Percentiles rank a stretch among this genome's conserved stretches.
Evolutionary conservation across 2,888 invertebrate species (phyloP).

Genomic region (Cephus spinipes): DNA sequence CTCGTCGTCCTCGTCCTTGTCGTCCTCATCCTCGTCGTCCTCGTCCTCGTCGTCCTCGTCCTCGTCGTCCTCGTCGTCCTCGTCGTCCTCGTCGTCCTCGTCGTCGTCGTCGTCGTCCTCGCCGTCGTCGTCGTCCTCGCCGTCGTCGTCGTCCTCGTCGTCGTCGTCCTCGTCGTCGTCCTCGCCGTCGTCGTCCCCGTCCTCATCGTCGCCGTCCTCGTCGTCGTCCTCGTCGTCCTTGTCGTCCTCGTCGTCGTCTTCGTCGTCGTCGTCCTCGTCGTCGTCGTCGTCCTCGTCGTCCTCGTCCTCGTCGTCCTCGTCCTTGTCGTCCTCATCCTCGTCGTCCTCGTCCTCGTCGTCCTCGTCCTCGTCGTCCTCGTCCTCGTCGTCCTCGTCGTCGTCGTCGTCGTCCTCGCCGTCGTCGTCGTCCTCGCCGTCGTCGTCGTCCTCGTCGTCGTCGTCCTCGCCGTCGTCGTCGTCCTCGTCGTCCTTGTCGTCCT

Average conservation of each 20-base stretch:
- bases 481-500: no score
- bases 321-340: no score
- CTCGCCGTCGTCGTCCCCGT: slow-evolving; percentile 2
- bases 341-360: slow-evolving; percentile 2
- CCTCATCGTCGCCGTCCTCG: no score
- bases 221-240: no score
- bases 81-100: not conserved
- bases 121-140: no score
- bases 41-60: slow-evolving; percentile 25
- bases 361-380: not conserved
- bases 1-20: no score
- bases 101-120: not conserved
- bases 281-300: no score
- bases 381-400: not conserved
- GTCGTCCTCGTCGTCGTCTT: no score
- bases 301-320: no score
- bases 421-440: not conserved
- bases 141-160: not conserved
- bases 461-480: slow-evolving; percentile 8
- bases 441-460: not conserved
- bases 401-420: not conserved
- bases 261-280: no score
- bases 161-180: not conserved
- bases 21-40: no score
- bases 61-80: not conserved